Base-by-base conservation (phyloP, 2,888 invertebrate genomes). In the Agrilus mali region DNA sequence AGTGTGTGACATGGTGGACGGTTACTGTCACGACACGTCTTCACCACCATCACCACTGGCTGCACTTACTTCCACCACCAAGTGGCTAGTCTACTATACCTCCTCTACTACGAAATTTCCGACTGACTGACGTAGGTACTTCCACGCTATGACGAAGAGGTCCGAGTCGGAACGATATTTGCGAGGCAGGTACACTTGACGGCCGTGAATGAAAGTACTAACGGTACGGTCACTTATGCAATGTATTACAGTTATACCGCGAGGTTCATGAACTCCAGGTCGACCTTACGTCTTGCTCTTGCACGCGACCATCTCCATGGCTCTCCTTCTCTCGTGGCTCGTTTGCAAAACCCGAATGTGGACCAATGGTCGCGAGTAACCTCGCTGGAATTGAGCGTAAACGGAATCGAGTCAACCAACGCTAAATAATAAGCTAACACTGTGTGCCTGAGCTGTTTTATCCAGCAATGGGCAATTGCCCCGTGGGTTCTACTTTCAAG, bases 121-220 rank as follows among this genome's bases (percentile, higher is more conserved):
- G 27, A 10, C 27, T 27, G 27, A 27, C 27, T 27, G 27, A 27
- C 27, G 27, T 27, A 27, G 27, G 27, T 27, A 27, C 27, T 27
- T 27, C 27, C 4, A 27, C 27, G 2, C 27, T 27, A 27, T 27
- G 27, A 27, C 27, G 27, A 14, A 35, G 35, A 35, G 14, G 35
- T 35, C 16, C 42, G 45, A 46, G 43, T 44, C 40, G 20, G 42
- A 41, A 47, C 47, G 47, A 47, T 43, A 31, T 13, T 17, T 43
- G 34, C 35, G 35, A 43, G 44, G 45, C 45, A 44, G 50, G 51
- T 53, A 52, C 53, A 53, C 55, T 53, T 51, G 55, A 50, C 49
- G 55, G 50, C 55, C 53, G 57, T 58, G 58, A 58, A 58, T 58
- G 58, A 58, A 58, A 58, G 58, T 58, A 53, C 54, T 58, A 58